Base-by-base conservation (phyloP, 92 coral and sea anemone genomes). In the Zoanthus solanderi region DNA sequence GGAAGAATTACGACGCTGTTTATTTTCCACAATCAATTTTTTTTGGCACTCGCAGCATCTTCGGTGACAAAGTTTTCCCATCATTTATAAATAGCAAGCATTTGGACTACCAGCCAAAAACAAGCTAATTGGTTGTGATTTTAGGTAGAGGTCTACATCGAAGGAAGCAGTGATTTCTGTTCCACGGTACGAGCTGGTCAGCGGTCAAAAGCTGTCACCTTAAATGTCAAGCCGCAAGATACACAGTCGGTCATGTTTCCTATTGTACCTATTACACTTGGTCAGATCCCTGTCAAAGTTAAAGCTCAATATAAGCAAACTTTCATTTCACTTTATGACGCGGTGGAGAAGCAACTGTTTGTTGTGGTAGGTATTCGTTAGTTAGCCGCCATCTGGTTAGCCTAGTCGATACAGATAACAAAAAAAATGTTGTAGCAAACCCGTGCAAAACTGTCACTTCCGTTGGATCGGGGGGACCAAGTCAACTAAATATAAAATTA, bases 221-320 rank as follows among this genome's bases (percentile, higher is more conserved):
- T 90, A 34, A 37, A 8, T 1, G 47, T 91, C 29, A 84, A 87
- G 18, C 18, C 87, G 6, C 80, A 92, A 16, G 94, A 92, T 14
- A 81, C 98, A 2, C 72, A 81, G 17, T 90, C 98, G 16, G 86
- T 92, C 11, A 91, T 94, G 2, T 90, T 95, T 42, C 96, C 98
- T n/a, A 90, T 97, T 13, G 94, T 97, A 44, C 99, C 99, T 29
- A 90, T 90, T 44, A 90, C 87, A 61, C 73, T 92, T 50, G 99
- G 99, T 53, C 81, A 86, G 57, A 87, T 97, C 9, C 83, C 94
- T 1, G 77, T 97, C n/a, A 68, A 89, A 88, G 95, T 95, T 32
- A 31, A 34, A 5, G 80, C 91, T 58, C 58, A 75, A 11, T 69
- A 85, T 32, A 87, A 45, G n/a, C 29, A 47, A 72, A 13, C 60